phyloP scores from a whole-genome alignment of 1,140 invertebrate genomes.

The Ceratina australensis region DNA sequence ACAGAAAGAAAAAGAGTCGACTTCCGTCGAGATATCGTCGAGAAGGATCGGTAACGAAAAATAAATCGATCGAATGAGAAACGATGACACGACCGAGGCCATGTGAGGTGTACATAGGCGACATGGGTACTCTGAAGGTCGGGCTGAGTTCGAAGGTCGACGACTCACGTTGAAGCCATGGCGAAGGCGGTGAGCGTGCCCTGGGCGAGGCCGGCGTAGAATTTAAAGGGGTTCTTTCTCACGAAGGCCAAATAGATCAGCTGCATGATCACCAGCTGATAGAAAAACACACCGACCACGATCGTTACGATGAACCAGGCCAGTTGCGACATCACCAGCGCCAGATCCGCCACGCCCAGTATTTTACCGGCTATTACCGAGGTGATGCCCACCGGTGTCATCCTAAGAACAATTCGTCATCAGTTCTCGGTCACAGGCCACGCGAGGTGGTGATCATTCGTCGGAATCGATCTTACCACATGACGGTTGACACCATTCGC shows the following conservation, averaged over 20 bases:
- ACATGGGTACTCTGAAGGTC: slow-evolving; percentile 69
- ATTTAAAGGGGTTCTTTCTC: slow-evolving; percentile 92
- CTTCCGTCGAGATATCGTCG: not conserved
- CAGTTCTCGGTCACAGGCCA: too few species aligned
- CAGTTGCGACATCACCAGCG: slow-evolving; percentile 89
- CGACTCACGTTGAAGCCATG: slow-evolving; percentile 93
- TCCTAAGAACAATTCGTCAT: slow-evolving; percentile 76
- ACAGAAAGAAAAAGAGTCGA: not conserved
- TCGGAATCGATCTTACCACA: slow-evolving; percentile 84
- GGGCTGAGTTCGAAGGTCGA: slow-evolving; percentile 73
- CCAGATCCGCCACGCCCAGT: slow-evolving; percentile 89
- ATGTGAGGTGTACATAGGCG: slow-evolving; percentile 73
- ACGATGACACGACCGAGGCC: slow-evolving; percentile 71
- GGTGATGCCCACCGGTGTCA: slow-evolving; percentile 93
- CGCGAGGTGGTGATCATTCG: too few species aligned
- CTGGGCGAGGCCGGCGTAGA: slow-evolving; percentile 90
- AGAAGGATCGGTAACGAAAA: slow-evolving; percentile 8
- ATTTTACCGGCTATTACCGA: slow-evolving; percentile 96
- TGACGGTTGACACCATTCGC: slow-evolving; percentile 93
- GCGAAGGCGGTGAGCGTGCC: slow-evolving; percentile 95
- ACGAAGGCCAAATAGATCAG: slow-evolving; percentile 91
- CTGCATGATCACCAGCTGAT: slow-evolving; percentile 92
- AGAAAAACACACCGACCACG: slow-evolving; percentile 90
- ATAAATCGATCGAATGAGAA: slow-evolving; percentile 23
- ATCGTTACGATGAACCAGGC: slow-evolving; percentile 94